Evolutionary conservation across 2,113 vertebrate species (phyloP).

Genomic region (Phocoena sinus): DNA sequence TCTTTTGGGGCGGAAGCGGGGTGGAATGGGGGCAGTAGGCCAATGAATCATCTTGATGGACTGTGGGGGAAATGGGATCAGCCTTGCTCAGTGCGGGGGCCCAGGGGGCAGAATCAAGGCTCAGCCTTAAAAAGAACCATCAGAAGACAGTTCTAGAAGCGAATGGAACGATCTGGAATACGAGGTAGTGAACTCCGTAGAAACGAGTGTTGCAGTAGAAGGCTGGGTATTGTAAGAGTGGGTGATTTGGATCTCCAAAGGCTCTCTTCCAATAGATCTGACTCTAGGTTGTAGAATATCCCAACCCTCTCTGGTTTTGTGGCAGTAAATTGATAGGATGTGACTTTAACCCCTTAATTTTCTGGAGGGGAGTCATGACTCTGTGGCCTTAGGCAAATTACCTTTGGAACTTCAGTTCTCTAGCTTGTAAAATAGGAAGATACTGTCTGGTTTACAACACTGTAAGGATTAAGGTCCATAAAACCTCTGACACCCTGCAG

Average conservation of each 20-base stretch:
- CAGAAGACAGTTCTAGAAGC: background rate
- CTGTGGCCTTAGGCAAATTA: background rate
- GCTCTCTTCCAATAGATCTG: background rate
- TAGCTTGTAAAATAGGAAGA: background rate
- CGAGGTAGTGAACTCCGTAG: background rate
- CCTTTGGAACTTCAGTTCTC: background rate
- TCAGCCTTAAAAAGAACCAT: background rate
- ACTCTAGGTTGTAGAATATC: background rate
- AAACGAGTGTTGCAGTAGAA: background rate
- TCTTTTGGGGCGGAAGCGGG: background rate
- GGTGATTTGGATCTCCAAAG: background rate
- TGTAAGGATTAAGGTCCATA: background rate
- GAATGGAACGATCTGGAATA: background rate
- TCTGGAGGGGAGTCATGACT: background rate
- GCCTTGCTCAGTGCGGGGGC: background rate
- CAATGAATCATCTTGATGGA: background rate
- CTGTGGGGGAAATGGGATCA: background rate
- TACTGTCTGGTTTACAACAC: background rate
- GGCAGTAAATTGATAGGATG: background rate
- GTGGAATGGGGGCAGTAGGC: background rate
- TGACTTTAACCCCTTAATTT: background rate
- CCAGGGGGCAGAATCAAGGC: background rate
- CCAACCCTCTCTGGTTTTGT: background rate
- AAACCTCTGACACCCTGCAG: background rate
- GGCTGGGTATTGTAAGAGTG: background rate